phyloP scores from a whole-genome alignment of 2,888 invertebrate genomes.

The Chelonus formosanus region DNA sequence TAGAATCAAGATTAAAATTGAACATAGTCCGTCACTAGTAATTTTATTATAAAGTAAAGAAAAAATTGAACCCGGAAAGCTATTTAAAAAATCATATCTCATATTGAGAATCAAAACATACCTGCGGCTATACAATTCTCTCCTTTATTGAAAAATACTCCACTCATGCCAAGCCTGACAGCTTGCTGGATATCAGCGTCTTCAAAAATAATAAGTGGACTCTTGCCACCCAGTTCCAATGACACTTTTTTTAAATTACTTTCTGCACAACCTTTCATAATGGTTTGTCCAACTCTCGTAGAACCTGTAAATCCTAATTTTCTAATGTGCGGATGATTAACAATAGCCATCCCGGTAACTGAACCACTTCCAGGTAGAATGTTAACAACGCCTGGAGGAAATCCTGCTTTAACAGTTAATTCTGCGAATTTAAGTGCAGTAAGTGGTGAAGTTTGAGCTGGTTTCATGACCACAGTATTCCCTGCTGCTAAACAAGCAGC shows the following conservation, averaged over 20 bases:
- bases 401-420: constrained; percentile 86
- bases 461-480: constrained; percentile 95
- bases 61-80: no score
- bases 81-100: no score
- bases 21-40: no score
- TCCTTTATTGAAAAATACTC: constrained; percentile 98
- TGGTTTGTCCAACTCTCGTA: constrained; percentile 88
- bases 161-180: constrained; percentile 87
- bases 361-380: constrained; percentile 85
- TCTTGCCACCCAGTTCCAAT: constrained; percentile 94
- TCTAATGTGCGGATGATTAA: constrained; percentile 83
- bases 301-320: constrained; percentile 98
- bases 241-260: constrained; percentile 96
- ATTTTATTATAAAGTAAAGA: no score
- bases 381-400: constrained; percentile 95
- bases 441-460: constrained; percentile 90
- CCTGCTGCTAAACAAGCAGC: constrained; percentile 96
- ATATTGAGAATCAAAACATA: constrained; percentile 32
- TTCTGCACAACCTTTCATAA: constrained; percentile 89
- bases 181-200: constrained; percentile 96
- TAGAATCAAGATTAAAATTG: no score
- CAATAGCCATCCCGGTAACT: constrained; percentile 85
- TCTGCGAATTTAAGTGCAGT: constrained; percentile 97
- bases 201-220: constrained; percentile 91
- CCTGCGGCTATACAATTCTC: constrained; percentile 98